Evolutionary conservation across 1,140 invertebrate genomes (phyloP).

Genomic region (Cryptotermes secundus): DNA sequence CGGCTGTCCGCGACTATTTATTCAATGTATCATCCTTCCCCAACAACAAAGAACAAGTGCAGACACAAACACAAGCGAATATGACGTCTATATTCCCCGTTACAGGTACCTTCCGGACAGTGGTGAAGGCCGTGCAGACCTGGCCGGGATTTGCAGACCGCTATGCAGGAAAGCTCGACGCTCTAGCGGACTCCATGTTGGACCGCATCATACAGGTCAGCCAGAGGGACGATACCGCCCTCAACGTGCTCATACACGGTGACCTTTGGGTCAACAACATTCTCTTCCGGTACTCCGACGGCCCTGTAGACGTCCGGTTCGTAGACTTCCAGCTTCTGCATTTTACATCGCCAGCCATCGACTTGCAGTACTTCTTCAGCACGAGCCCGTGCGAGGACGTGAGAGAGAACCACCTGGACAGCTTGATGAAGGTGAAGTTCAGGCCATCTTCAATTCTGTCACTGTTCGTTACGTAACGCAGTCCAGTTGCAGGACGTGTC

Average conservation of each 20-base stretch:
- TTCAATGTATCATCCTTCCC: too few species aligned
- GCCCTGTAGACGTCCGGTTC: constrained; percentile 25
- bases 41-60: too few species aligned
- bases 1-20: too few species aligned
- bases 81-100: too few species aligned
- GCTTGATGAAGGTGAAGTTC: constrained; percentile 43
- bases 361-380: constrained; percentile 39
- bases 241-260: constrained; percentile 35
- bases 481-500: too few species aligned
- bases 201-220: neutral
- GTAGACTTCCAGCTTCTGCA: constrained; percentile 39
- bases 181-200: neutral
- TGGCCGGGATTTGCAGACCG: constrained; percentile 23
- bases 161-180: neutral
- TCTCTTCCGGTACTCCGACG: constrained; percentile 29
- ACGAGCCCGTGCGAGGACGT: constrained; percentile 32
- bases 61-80: neutral
- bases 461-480: too few species aligned
- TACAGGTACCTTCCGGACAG: neutral
- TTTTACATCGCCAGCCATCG: constrained; percentile 36
- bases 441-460: too few species aligned
- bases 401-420: constrained; percentile 40
- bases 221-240: constrained; percentile 15
- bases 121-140: neutral
- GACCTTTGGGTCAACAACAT: constrained; percentile 37